A percentile compares a stretch with the other conserved stretches of the same genome.
Conservation (phyloP, 2,888 invertebrate genomes). For the Synanthedon vespiformis region DNA sequence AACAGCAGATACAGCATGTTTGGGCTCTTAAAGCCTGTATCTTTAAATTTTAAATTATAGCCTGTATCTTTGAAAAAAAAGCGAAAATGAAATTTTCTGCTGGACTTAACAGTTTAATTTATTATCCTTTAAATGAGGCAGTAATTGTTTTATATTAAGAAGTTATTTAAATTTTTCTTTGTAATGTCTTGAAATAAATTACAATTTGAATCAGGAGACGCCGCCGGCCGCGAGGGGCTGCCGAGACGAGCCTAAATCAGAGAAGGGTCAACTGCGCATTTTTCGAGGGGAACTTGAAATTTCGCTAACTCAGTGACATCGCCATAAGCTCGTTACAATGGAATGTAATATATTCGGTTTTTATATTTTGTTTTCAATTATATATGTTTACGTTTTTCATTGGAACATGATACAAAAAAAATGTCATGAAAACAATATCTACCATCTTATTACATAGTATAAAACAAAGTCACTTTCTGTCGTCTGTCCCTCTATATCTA, state of each 20-base stretch:
- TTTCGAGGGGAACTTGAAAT: constrained; percentile 8
- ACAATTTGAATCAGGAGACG: constrained; percentile 36
- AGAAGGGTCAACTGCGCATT: constrained; percentile 38
- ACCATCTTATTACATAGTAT: no score
- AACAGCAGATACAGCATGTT: no score
- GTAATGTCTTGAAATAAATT: constrained; percentile 34
- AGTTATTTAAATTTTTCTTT: constrained; percentile 17
- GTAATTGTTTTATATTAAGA: constrained; percentile 20
- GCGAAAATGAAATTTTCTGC: background rate
- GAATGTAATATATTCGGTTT: background rate
- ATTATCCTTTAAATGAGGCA: constrained; percentile 7
- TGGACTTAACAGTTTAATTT: constrained; percentile 1
- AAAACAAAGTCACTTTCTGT: no score
- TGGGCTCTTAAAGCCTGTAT: background rate
- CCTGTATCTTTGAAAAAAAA: background rate
- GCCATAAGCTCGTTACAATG: background rate
- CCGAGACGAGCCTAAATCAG: constrained; percentile 32
- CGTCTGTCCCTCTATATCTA: no score
- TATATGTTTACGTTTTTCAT: no score
- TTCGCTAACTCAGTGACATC: constrained; percentile 5
- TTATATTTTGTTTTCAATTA: no score
- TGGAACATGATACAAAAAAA: no score
- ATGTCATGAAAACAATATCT: no score
- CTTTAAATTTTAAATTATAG: background rate
- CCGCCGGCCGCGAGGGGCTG: constrained; percentile 10